A percentile compares a stretch with the other conserved stretches of the same genome.
These are phyloP conservation scores for Philopedon plagiatum DNA, from an alignment of 2,888 invertebrate genomes.

Conservation along the genomic window DNA sequence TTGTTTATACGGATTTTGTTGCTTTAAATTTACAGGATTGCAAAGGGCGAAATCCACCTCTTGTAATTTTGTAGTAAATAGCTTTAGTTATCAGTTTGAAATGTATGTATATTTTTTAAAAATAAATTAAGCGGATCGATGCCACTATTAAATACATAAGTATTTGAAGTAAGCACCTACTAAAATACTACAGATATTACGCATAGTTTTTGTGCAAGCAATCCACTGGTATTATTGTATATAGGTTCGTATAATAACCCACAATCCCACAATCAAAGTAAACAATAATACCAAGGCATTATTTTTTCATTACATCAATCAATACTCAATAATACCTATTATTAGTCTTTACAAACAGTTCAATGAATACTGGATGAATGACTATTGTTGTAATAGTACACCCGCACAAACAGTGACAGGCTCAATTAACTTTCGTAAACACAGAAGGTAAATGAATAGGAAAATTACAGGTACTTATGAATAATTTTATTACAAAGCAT, in stretches of 20 bases:
- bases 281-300: conserved; percentile 32
- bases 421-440: conserved; percentile 46
- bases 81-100: too few species aligned
- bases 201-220: too few species aligned
- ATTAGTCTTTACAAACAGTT: conserved; percentile 37
- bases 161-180: too few species aligned
- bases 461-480: conserved; percentile 39
- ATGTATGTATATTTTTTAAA: too few species aligned
- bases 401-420: conserved; percentile 47
- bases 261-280: conserved; percentile 16
- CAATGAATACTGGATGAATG: conserved; percentile 17
- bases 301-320: conserved; percentile 40
- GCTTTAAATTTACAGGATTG: too few species aligned
- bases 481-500: conserved; percentile 25
- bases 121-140: too few species aligned
- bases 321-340: conserved; percentile 44
- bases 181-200: too few species aligned
- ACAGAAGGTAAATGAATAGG: conserved; percentile 30
- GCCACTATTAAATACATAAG: too few species aligned
- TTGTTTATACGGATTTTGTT: too few species aligned
- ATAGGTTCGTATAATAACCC: not conserved
- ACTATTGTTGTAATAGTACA: conserved; percentile 42
- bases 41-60: too few species aligned
- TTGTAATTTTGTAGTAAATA: too few species aligned
- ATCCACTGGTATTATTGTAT: too few species aligned